A percentile compares a stretch with the other conserved stretches of the same genome.
Evolutionary conservation across 2,888 invertebrate genomes (phyloP).

Genomic region (Himalopsyche kuldschensis): DNA sequence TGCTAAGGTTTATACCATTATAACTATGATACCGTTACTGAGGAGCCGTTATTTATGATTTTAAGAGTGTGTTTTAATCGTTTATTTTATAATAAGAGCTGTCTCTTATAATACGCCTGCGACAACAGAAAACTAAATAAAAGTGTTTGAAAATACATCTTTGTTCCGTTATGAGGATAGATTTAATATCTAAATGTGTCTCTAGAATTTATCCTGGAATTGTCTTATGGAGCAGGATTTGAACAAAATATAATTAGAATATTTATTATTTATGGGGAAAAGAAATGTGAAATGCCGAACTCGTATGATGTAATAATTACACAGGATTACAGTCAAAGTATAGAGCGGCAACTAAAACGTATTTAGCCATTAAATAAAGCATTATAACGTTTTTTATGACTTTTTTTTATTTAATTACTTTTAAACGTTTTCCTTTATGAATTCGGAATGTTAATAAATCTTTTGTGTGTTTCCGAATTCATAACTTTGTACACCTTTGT

Average conservation of each 20-base stretch:
- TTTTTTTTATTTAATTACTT: neutral
- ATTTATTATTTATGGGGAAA: neutral
- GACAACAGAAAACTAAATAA: neutral
- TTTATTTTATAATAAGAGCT: neutral
- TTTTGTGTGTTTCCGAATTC: neutral
- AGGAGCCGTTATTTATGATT: no score
- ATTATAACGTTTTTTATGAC: neutral
- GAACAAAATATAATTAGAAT: neutral
- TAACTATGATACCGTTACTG: no score
- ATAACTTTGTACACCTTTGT: neutral
- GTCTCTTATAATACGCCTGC: neutral
- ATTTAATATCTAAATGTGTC: conserved; percentile 16
- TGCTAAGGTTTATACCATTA: no score
- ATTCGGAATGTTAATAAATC: neutral
- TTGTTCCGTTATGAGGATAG: conserved; percentile 9
- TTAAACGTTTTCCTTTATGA: neutral
- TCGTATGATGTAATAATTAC: neutral
- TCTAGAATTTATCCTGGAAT: neutral
- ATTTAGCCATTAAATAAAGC: neutral
- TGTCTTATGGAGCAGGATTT: conserved; percentile 17
- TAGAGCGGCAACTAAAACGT: neutral
- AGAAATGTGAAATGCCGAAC: neutral
- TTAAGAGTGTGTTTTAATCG: neutral
- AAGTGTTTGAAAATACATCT: neutral
- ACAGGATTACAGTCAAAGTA: neutral